Evolutionary conservation across 37 sponge, comb jelly and placozoan species (phyloP), one percentile per base, ranked within the genome.

Genomic region (Tethya wilhelma): DNA sequence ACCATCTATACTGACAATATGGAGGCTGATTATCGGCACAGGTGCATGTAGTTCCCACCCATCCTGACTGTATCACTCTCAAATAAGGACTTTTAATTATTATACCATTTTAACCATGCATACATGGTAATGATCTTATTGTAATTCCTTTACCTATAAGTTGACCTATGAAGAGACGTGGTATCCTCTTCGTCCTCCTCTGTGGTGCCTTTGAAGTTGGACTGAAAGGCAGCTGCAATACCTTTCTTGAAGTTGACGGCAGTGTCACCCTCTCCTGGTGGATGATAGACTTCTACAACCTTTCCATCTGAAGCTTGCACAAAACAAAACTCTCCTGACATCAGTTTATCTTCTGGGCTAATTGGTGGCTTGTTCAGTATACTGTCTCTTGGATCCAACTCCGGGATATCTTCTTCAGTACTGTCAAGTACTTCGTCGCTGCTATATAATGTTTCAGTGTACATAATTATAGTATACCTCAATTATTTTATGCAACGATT

Each of bases 171-270:
- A 29, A 69, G 42, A 33, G 80, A 80, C n/a, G n/a, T 30, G 12
- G 80, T 69, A 57, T 80, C 80, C 57, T 69, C 80, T 58, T 80
- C 69, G 26, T 56, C 80, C 26, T 80, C 59, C 69, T 49, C 69
- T 1, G 36, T 36, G 22, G 69, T 80, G 2, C 71, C 59, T 25
- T 71, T 59, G 36, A 86, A 79, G 57, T 86, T 86, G 38, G 86
- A 74, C 42, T 86, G 86, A 44, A 86, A 86, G 64, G 86, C 79
- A 63, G 79, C 69, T 9, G 73, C 80, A 53, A 86, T 86, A 56
- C 57, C 38, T 39, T 79, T 86, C 74, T 86, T 86, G 66, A 86
- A 78, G 66, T 86, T 86, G 26, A 73, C 73, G 12, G 44, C 80
- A 31, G 71, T 45, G 12, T 22, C 25, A 46, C 25, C 66, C 56